Evolutionary conservation across 2,888 invertebrate genomes (phyloP), one percentile per base, ranked within the genome.

Genomic region (Caradrina clavipalpis): DNA sequence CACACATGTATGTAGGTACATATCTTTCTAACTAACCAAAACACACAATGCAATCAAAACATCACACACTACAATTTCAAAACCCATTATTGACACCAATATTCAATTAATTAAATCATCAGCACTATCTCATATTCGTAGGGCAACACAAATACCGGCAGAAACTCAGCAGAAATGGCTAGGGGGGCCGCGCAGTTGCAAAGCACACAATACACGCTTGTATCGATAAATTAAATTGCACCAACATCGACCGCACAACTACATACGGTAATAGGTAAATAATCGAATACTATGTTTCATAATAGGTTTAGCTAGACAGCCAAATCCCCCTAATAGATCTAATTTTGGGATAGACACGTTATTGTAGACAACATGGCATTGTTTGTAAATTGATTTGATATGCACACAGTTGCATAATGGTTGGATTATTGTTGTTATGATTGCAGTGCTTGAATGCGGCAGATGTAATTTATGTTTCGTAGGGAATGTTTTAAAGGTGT

Each of bases 141-240:
- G 86, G 87, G 84, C 78, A 86, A 75, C 84, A 84, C 88, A 90
- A 91, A 91, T 90, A 91, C 78, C 81, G 85, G 64, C 63, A 81
- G 81, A 81, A 81, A 80, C 84, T 81, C 79, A 72, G 69, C 72
- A 84, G 78, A 70, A 79, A 67, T 67, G 53, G 79, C 63, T 63
- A 66, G 73, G 65, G 64, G 51, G 71, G 73, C 72, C 63, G 58
- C 60, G 60, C 74, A 63, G 73, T 68, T 72, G 78, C 84, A 76
- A 71, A 80, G 67, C 71, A 86, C 79, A 87, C 88, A 88, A 81
- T 80, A 87, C 78, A 63, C 64, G 70, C 49, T 57, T 64, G 77
- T 82, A 87, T 88, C 88, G 90, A 91, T 93, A 93, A 93, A 93
- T 93, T 93, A 91, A 94, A 95, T 94, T 94, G 93, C 88, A 88